Base-by-base conservation (phyloP, 37 sponge, comb jelly and placozoan genomes). In the Ephydatia muelleri region DNA sequence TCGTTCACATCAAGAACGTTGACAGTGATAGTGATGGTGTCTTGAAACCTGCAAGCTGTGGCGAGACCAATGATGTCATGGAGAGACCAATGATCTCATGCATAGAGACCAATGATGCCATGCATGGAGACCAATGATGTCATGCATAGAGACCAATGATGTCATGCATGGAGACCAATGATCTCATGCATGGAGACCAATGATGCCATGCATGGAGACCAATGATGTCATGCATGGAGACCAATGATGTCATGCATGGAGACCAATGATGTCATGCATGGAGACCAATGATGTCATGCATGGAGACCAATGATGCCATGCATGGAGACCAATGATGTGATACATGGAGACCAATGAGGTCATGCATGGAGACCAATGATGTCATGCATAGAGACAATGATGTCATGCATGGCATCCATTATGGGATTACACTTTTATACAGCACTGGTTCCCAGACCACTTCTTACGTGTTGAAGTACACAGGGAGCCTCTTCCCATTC, bases 1-100 rank as follows among this genome's bases (percentile, higher is more conserved):
- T 90, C 90, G 81, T 90, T 90, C 14, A 36, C 81, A 84, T 90
- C 90, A 19, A 34, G 36, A 26, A 90, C 65, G 27, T 35, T 40
- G 9, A 90, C 64, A 26, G 75, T 69, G 3, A 85, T 29, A 12
- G 35, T 40, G 23, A 77, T 65, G 12, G 34, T 47, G 19, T 66
- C 48, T 32, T 48, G 69, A 0, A 88, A 49, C 23, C 26, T 47
- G 68, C 88, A 88, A 19, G 31, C 83, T 88, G 36, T 38, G 29
- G 37, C 11, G 34, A 30, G 21, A 75, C 12, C 11, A 8, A 49
- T 12, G 2, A 8, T 43, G 8, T 43, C 4, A 8, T 43, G 6
- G 6, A 4, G 6, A 34, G 33, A 19, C 76, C 76, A 75, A 8
- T 75, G 5, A n/a, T n/a, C n/a, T n/a, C n/a, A n/a, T n/a, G n/a